phyloP scores from a whole-genome alignment of 2,888 invertebrate species.

The Coenonympha arcania region DNA sequence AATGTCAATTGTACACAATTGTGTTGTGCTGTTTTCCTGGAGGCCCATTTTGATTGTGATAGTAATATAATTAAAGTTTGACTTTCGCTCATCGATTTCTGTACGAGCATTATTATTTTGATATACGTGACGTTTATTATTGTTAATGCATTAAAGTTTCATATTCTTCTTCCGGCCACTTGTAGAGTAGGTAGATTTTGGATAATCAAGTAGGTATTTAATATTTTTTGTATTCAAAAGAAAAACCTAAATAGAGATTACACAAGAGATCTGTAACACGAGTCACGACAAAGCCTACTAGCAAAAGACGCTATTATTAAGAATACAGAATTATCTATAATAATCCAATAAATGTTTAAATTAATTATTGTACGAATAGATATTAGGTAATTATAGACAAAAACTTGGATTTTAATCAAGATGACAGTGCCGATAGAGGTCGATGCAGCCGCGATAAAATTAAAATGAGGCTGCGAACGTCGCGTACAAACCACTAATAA shows the following conservation, averaged over 20 bases:
- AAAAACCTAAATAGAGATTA: no score
- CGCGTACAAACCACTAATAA: conserved; percentile 67
- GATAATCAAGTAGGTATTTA: no score
- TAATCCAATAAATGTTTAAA: no score
- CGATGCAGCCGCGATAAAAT: conserved; percentile 48
- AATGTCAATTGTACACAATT: conserved; percentile 74
- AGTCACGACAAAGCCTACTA: not conserved
- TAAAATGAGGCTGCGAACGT: conserved; percentile 53
- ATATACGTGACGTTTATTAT: conserved; percentile 60
- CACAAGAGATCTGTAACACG: no score
- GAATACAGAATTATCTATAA: no score
- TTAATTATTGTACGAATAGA: no score
- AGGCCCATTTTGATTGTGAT: conserved; percentile 68
- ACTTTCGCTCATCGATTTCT: conserved; percentile 62
- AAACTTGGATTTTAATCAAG: conserved; percentile 33
- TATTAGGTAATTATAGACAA: no score
- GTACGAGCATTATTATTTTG: conserved; percentile 60
- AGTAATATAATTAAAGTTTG: conserved; percentile 65
- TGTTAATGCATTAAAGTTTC: conserved; percentile 55
- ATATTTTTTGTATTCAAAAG: no score
- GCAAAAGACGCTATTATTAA: not conserved
- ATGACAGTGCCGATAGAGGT: conserved; percentile 23
- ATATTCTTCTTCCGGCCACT: conserved; percentile 43
- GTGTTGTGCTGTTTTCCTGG: conserved; percentile 71
- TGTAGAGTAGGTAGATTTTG: not conserved